Conservation (phyloP, 2,888 invertebrate genomes). For the Cantharis rufa region DNA sequence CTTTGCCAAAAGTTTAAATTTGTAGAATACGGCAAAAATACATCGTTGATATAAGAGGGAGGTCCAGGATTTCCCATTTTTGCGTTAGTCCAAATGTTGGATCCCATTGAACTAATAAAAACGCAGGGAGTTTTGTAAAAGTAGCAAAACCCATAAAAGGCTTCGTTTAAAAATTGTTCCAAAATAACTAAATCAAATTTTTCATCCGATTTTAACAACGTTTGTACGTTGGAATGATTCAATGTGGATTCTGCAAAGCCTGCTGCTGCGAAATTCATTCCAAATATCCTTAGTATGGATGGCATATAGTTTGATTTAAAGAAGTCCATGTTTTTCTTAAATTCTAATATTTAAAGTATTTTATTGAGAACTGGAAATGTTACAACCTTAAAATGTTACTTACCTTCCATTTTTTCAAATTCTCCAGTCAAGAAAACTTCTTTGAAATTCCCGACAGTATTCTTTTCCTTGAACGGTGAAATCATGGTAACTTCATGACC, state of each 20-base stretch:
- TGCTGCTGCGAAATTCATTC: conserved; percentile 27
- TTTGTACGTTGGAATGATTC: conserved; percentile 49
- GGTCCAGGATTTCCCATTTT: conserved; percentile 55
- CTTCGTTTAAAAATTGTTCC: conserved; percentile 56
- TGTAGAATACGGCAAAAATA: conserved; percentile 28
- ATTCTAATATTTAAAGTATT: not conserved
- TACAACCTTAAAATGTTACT: not conserved
- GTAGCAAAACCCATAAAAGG: conserved; percentile 48
- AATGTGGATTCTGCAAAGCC: conserved; percentile 30
- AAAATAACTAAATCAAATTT: conserved; percentile 49
- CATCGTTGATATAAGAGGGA: conserved; percentile 57
- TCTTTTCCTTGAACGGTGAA: not conserved
- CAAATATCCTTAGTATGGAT: not conserved
- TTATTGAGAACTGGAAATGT: not conserved
- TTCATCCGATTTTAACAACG: conserved; percentile 45
- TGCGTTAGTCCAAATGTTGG: conserved; percentile 53
- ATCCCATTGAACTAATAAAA: conserved; percentile 46
- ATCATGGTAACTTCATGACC: conserved; percentile 47
- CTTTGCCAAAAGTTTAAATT: conserved; percentile 24
- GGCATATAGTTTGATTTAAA: not conserved
- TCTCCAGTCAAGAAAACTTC: not conserved
- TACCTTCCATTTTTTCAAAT: not conserved
- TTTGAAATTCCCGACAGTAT: not conserved
- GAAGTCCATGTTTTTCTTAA: not conserved
- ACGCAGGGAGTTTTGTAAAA: conserved; percentile 44